Evolutionary conservation across 2,113 vertebrate species (phyloP).

Genomic region (Oncorhynchus mykiss): DNA sequence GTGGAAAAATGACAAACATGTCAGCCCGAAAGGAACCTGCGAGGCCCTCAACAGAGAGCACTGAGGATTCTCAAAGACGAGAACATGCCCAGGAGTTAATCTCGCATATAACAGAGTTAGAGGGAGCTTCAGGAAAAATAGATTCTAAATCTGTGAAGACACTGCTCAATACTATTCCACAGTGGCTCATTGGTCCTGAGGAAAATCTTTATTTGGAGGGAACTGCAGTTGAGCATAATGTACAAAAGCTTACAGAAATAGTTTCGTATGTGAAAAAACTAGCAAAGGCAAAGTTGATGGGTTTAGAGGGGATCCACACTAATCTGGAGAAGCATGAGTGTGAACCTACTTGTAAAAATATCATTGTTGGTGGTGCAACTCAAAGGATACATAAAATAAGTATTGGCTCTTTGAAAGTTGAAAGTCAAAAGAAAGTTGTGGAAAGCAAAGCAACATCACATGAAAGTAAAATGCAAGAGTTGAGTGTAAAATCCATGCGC

Average conservation of each 20-base stretch:
- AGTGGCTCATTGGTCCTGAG: slow-evolving; percentile 71
- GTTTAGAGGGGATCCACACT: slow-evolving; percentile 67
- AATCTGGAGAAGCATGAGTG: slow-evolving; percentile 69
- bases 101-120: slow-evolving; percentile 73
- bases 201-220: slow-evolving; percentile 67
- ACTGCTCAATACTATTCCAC: slow-evolving; percentile 70
- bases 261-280: slow-evolving; percentile 67
- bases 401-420: slow-evolving; percentile 67
- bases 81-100: slow-evolving; percentile 76
- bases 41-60: slow-evolving; percentile 60
- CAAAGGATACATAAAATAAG: slow-evolving; percentile 70
- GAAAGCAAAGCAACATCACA: slow-evolving; percentile 57
- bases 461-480: slow-evolving; percentile 63
- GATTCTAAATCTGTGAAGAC: slow-evolving; percentile 69
- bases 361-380: slow-evolving; percentile 38
- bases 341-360: slow-evolving; percentile 63
- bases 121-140: slow-evolving; percentile 67
- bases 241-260: slow-evolving; percentile 70
- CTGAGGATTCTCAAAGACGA: slow-evolving; percentile 70
- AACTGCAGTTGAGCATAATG: slow-evolving; percentile 57
- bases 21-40: slow-evolving; percentile 54
- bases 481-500: slow-evolving; percentile 43
- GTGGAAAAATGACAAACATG: slow-evolving; percentile 31
- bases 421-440: slow-evolving; percentile 47
- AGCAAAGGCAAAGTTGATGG: slow-evolving; percentile 64